Evolutionary conservation across 2,888 invertebrate genomes (phyloP), one percentile per base, ranked within the genome.

Genomic region (Acanthosepion lycidas): DNA sequence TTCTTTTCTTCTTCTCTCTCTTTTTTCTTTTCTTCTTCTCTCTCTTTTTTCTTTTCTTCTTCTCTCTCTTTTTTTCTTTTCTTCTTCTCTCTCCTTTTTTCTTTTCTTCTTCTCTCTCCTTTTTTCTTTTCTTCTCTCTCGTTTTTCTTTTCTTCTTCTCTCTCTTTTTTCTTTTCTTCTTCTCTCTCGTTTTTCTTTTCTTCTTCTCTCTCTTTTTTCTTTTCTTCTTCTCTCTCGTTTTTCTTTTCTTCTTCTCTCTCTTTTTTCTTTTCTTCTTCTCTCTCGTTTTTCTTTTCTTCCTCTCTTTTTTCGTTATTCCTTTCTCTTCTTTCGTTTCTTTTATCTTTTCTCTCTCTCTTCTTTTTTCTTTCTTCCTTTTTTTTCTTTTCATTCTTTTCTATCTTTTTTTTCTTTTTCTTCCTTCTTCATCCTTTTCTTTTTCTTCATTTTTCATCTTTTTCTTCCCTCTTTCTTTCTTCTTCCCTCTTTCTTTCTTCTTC

Each of bases 131-230:
- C 28, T 28, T 6, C 26, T 26, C 2, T 26, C 20, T n/a, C n/a
- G n/a, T n/a, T n/a, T 64, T 6, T 6, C 12, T n/a, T 2, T 78
- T 12, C 8, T 12, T n/a, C 0, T 78, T n/a, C 6, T n/a, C 5
- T n/a, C 12, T n/a, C n/a, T n/a, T n/a, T n/a, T n/a, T n/a, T n/a
- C n/a, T n/a, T 28, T 9, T 78, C 59, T 18, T 59, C 15, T 59
- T 23, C 9, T 15, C 4, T 18, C 20, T n/a, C n/a, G n/a, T n/a
- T n/a, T 12, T 1, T 12, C n/a, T n/a, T n/a, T 12, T 15, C 3
- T 12, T 9, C 15, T n/a, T 0, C 4, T n/a, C 6, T 9, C n/a
- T n/a, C n/a, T n/a, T n/a, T n/a, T n/a, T 8, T 3, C 18, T n/a
- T 33, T 6, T n/a, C 33, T 78, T 18, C n/a, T 33, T 78, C 23